Base-by-base conservation (phyloP, 2,113 vertebrate species). In the Vulpes lagopus region DNA sequence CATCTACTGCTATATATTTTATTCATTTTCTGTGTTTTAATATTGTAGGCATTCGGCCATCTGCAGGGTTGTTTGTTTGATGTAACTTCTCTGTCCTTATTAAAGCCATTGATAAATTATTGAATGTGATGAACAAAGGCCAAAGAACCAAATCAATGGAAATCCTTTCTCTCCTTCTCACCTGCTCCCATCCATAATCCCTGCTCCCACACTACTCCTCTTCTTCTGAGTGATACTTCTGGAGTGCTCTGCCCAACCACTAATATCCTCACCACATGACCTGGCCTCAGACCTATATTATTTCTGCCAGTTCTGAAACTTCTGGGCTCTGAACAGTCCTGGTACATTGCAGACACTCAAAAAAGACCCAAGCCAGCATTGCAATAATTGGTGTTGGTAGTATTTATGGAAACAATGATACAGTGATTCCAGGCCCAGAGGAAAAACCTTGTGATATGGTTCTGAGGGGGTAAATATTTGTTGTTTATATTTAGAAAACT, bases 71-170 rank as follows among this genome's bases (percentile, higher is more conserved):
- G 25, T 74, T 95, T 73, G 60, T 74, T 95, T 73, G 60, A 73
- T 38, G 27, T 80, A 3, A 7, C n/a, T 43, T 80, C 59, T 83
- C 55, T 83, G 27, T 82, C 55, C 74, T 89, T 93, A 67, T 62
- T 69, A 93, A 80, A 69, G 59, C 30, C 35, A 80, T n/a, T 84
- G 65, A 95, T 93, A 76, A 82, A 87, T 84, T 90, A 71, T 51
- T 67, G 57, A 57, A 71, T 57, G 20, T 15, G 3, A 38, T 51
- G 22, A 25, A 73, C 67, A 5, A 20, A 76, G 10, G 3, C n/a
- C 62, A 93, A 82, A 94, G 30, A 64, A 51, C 3, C 8, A 73
- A 89, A 14, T 10, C 43, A 25, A 23, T 55, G 16, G 25, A 94
- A 86, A 57, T 1, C 3, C 8, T 62, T 76, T 38, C n/a, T 35